A percentile compares a stretch with the other conserved stretches of the same genome.
These are phyloP conservation scores for Coilia nasus DNA, from an alignment of 2,797 vertebrate genomes.

Conservation along the genomic window DNA sequence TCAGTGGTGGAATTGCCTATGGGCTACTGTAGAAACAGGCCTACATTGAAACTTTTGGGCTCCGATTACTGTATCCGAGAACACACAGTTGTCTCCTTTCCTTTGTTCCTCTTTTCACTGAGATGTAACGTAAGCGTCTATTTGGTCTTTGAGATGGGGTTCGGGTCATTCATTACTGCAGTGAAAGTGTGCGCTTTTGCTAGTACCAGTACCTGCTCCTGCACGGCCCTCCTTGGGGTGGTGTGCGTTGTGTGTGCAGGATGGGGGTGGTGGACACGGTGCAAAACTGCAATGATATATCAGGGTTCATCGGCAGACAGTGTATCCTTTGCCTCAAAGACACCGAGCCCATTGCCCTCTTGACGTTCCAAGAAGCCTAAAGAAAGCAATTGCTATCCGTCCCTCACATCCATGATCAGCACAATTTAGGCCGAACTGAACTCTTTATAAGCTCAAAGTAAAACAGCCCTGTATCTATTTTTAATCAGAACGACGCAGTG, in stretches of 20 bases:
- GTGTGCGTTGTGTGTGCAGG: not conserved
- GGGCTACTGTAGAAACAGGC: not conserved
- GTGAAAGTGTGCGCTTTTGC: not conserved
- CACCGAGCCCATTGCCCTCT: not conserved
- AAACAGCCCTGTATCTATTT: not conserved
- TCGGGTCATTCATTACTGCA: not conserved
- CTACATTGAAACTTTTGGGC: not conserved
- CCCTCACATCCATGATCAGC: not conserved
- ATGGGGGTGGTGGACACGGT: too few species aligned
- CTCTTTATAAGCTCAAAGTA: not conserved
- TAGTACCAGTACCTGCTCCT: not conserved
- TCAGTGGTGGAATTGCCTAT: slow-evolving; percentile 18
- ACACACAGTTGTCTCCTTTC: too few species aligned
- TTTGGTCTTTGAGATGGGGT: not conserved
- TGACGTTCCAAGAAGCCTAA: not conserved
- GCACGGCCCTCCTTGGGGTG: not conserved
- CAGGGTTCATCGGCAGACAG: not conserved
- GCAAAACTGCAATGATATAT: not conserved
- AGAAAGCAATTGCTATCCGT: not conserved
- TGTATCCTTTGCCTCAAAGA: not conserved
- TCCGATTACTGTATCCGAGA: not conserved
- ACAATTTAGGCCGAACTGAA: slow-evolving; percentile 5
- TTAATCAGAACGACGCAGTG: not conserved
- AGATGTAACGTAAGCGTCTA: not conserved
- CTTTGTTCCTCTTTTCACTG: not conserved